Conservation (phyloP, 2,888 invertebrate genomes). For the Eupeodes luniger region DNA sequence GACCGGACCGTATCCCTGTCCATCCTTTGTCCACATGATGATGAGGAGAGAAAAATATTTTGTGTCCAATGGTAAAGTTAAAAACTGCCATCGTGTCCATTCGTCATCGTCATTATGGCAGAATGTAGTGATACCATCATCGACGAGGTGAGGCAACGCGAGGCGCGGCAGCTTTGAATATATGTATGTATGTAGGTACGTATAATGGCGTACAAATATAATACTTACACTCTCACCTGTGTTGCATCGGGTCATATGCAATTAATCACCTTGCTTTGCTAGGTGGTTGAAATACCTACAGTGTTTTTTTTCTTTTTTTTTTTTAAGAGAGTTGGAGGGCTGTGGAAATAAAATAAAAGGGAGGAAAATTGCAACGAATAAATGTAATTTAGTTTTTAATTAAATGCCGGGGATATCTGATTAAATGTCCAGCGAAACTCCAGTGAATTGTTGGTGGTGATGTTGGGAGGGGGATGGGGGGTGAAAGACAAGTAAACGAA, state of each 20-base stretch:
- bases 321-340: neutral
- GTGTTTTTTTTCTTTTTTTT: neutral
- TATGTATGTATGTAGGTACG: neutral
- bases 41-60: slow-evolving; percentile 23
- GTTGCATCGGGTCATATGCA: slow-evolving; percentile 50
- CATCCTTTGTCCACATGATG: neutral
- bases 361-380: slow-evolving; percentile 61
- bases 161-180: neutral
- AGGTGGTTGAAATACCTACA: slow-evolving; percentile 20
- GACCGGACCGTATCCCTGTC: neutral
- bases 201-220: neutral
- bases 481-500: slow-evolving; percentile 10
- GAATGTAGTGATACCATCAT: slow-evolving; percentile 50
- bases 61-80: slow-evolving; percentile 20
- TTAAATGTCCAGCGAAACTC: slow-evolving; percentile 70
- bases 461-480: neutral
- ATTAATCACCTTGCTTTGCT: slow-evolving; percentile 71
- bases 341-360: slow-evolving; percentile 3
- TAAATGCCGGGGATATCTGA: slow-evolving; percentile 75
- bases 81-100: slow-evolving; percentile 57
- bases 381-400: slow-evolving; percentile 76
- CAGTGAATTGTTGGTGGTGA: neutral
- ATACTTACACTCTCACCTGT: slow-evolving; percentile 43
- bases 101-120: slow-evolving; percentile 74
- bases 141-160: too few species aligned